Percentiles rank a stretch among this genome's conserved stretches.
Evolutionary conservation across 2,113 vertebrate species (phyloP).

Genomic region (Chamaetylas fuelleborni): DNA sequence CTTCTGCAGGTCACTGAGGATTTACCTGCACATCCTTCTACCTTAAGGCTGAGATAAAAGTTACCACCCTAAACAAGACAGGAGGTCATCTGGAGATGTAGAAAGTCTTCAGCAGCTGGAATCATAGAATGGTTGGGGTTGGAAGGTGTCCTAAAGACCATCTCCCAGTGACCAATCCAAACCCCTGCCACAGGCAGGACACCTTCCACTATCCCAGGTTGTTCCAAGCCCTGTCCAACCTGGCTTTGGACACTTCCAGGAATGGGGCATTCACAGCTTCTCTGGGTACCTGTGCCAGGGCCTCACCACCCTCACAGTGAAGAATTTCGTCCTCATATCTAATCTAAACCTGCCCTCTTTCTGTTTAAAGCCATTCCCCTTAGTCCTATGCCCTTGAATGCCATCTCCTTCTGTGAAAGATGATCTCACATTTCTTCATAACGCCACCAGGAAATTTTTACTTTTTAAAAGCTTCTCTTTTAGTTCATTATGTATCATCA

Average conservation of each 20-base stretch:
- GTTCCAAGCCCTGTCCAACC: neutral
- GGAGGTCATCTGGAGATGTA: neutral
- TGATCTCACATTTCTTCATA: neutral
- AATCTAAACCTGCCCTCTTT: neutral
- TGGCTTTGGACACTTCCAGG: neutral
- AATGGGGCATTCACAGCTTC: neutral
- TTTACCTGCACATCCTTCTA: neutral
- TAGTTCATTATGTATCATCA: neutral
- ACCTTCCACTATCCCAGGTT: accelerated
- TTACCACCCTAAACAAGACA: neutral
- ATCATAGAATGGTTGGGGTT: neutral
- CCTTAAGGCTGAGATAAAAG: neutral
- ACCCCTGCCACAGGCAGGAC: neutral
- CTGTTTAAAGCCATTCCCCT: neutral
- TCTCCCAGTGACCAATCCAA: neutral
- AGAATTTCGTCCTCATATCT: neutral
- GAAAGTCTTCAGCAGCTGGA: neutral
- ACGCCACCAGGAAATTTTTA: neutral
- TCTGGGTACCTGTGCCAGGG: neutral
- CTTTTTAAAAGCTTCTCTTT: neutral
- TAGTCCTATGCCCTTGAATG: neutral
- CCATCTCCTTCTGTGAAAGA: neutral
- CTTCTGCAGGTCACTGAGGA: neutral
- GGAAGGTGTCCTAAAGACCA: neutral
- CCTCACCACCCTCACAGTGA: neutral